Evolutionary conservation across 2,888 invertebrate genomes (phyloP).

Genomic region (Amitus sp.): DNA sequence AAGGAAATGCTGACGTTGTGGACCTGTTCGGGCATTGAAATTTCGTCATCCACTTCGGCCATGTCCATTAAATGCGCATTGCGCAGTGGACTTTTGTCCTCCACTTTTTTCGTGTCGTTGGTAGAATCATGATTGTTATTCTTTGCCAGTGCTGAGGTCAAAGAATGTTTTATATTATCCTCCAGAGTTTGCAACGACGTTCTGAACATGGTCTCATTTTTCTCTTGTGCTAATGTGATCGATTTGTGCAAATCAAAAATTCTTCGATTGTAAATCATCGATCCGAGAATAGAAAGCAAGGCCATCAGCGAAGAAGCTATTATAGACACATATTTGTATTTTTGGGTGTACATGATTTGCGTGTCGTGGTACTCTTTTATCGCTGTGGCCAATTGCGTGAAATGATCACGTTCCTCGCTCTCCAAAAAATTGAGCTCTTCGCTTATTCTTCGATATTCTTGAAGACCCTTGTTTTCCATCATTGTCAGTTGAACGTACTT

Average conservation of each 20-base stretch:
- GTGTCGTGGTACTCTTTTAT: slow-evolving; percentile 62
- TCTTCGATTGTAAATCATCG: slow-evolving; percentile 57
- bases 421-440: slow-evolving; percentile 51
- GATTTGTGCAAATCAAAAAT: slow-evolving; percentile 49
- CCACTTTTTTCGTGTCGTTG: neutral
- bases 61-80: slow-evolving; percentile 2
- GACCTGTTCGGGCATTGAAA: slow-evolving; percentile 28
- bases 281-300: slow-evolving; percentile 54
- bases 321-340: slow-evolving; percentile 60
- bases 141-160: neutral
- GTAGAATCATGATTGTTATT: neutral
- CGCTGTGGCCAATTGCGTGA: slow-evolving; percentile 57
- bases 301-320: slow-evolving; percentile 54
- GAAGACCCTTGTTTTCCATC: slow-evolving; percentile 57
- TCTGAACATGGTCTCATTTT: slow-evolving; percentile 47
- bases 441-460: slow-evolving; percentile 52
- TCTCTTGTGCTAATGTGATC: slow-evolving; percentile 46
- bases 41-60: slow-evolving; percentile 21
- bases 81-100: neutral
- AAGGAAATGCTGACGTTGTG: slow-evolving; percentile 28
- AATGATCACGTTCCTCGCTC: slow-evolving; percentile 58
- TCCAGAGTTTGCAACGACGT: slow-evolving; percentile 39
- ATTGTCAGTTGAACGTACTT: slow-evolving; percentile 61
- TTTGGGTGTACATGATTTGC: slow-evolving; percentile 58
- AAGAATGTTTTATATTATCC: slow-evolving; percentile 10